Evolutionary conservation across 35 echinoderm and acorn worm species (phyloP), one percentile per base, ranked within the genome.

Genomic region (Holothuria glaberrima): DNA sequence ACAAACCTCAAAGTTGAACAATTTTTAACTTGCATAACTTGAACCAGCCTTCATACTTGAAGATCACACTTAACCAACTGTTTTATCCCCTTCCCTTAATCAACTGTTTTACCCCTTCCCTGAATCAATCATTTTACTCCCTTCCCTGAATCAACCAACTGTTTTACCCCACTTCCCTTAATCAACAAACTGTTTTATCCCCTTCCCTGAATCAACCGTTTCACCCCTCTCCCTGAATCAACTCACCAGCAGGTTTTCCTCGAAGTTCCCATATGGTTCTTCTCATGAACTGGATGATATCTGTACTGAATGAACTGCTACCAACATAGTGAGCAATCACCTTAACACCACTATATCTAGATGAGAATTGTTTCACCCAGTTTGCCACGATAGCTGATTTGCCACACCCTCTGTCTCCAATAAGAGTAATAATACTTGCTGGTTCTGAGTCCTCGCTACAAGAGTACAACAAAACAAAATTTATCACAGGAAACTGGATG

Each of bases 351-450:
- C 86, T 88, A 30, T 91, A 29, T 17, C 48, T 25, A 3, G 14
- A 36, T 44, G 90, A 63, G 78, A 99, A 99, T 24, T 95, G 71
- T 60, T 93, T 92, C 30, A 95, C 86, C 97, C 97, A 99, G 48
- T 99, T 99, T 13, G 97, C 91, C 22, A 99, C 81, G 24, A 99
- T 88, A 26, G 93, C 90, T 1, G 93, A 92, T 75, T 99, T 99
- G 2, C 97, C 97, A 62, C 91, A 93, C 1, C 97, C 97, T 91
- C 97, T 87, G 34, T 95, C 90, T n/a, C 97, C 97, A 58, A 95
- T 89, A 1, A 99, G 33, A 6, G 93, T 90, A n/a, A 93, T 60
- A n/a, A 99, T 77, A 9, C 81, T 56, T 21, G 27, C 14, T 35
- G 58, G 20, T 13, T 59, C 30, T 25, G 9, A 22, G 0, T 70